phyloP scores from a whole-genome alignment of 1,140 invertebrate species.

The Neuroterus valhalla region DNA sequence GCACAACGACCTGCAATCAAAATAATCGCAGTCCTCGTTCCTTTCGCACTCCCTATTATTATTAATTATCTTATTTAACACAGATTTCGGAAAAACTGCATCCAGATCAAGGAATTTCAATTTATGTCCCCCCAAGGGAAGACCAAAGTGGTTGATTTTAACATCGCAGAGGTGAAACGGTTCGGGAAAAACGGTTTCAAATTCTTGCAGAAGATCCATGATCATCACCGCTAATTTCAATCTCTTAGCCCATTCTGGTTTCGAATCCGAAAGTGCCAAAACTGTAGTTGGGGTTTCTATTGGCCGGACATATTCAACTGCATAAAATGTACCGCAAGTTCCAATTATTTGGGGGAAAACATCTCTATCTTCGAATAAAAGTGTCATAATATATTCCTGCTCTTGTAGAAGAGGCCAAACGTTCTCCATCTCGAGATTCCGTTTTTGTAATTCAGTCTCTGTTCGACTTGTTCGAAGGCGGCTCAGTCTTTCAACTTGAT shows the following conservation, averaged over 20 bases:
- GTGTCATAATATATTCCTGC: constrained; percentile 80
- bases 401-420: constrained; percentile 80
- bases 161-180: constrained; percentile 81
- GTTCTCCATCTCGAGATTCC: constrained; percentile 78
- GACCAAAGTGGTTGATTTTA: constrained; percentile 81
- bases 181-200: constrained; percentile 77
- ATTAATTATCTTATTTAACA: constrained; percentile 70
- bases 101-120: constrained; percentile 80
- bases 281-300: constrained; percentile 63
- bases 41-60: constrained; percentile 72
- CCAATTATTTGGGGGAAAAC: constrained; percentile 81
- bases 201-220: constrained; percentile 77
- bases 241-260: constrained; percentile 64
- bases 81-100: constrained; percentile 73
- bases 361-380: constrained; percentile 76
- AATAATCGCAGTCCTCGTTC: constrained; percentile 80
- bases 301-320: constrained; percentile 78
- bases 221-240: constrained; percentile 78
- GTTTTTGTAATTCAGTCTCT: constrained; percentile 65
- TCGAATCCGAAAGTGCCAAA: constrained; percentile 60
- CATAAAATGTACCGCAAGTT: constrained; percentile 80
- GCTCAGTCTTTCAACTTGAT: constrained; percentile 72
- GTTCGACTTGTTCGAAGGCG: constrained; percentile 68
- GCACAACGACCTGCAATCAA: constrained; percentile 80
- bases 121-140: constrained; percentile 73